phyloP scores from a whole-genome alignment of 37 sponge, comb jelly and placozoan species.

The Dysidea cf. avara region DNA sequence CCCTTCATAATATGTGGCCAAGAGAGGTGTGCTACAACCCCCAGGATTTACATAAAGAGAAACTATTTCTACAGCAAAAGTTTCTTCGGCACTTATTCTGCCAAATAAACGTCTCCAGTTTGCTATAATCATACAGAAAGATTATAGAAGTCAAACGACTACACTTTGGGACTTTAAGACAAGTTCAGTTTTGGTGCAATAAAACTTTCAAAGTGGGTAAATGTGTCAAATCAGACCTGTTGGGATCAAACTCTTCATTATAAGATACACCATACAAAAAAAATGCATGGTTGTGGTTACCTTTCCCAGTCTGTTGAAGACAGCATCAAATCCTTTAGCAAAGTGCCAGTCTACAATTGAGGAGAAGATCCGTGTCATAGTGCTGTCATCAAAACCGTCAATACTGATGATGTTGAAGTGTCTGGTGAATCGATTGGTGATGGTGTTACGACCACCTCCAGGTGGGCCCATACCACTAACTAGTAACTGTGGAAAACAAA shows the following conservation, averaged over 20 bases:
- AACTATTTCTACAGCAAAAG: too few relatives aligned
- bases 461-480: constrained; percentile 98
- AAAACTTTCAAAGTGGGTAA: not conserved
- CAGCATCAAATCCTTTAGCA: constrained; percentile 89
- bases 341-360: constrained; percentile 97
- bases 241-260: too few relatives aligned
- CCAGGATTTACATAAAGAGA: too few relatives aligned
- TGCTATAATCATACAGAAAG: too few relatives aligned
- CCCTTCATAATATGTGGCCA: too few relatives aligned
- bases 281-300: constrained; percentile 22
- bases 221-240: not conserved
- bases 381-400: constrained; percentile 93
- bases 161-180: too few relatives aligned
- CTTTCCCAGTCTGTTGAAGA: constrained; percentile 90
- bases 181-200: too few relatives aligned
- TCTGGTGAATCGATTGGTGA: constrained; percentile 87
- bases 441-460: constrained; percentile 92
- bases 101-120: too few relatives aligned
- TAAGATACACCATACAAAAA: not conserved
- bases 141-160: too few relatives aligned
- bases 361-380: constrained; percentile 95
- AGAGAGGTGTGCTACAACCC: too few relatives aligned
- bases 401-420: constrained; percentile 95
- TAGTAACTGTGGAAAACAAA: constrained; percentile 39
- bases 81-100: too few relatives aligned